Base-by-base conservation (phyloP, 1,140 invertebrate genomes). In the Ylistrum balloti region DNA sequence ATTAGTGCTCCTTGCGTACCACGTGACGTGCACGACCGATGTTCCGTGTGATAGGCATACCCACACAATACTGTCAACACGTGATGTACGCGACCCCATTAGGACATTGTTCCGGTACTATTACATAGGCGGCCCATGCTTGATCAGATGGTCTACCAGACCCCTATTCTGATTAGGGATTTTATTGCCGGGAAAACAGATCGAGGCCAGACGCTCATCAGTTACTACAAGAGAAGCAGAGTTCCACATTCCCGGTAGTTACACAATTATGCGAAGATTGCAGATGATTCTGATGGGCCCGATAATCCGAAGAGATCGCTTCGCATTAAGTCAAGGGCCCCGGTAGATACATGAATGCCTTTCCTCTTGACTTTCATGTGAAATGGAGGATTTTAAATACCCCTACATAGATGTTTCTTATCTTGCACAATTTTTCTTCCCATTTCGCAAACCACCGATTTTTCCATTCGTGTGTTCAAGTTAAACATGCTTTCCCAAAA, bases 281-380 rank as follows among this genome's bases (percentile, higher is more conserved):
- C 56, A 74, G 56, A 74, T 28, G 56, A 74, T 74, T 74, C 20
- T 74, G 56, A 74, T 74, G n/a, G 9, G 56, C 56, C 5, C 2
- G 56, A 74, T 74, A 74, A 74, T 74, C 56, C 56, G 28, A 28
- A n/a, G 22, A 74, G 56, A 74, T 74, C 56, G 56, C n/a, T 3
- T 74, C 56, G 56, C 56, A 74, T 74, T 74, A 74, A 74, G 56
- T 74, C 56, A 74, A 74, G 56, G 28, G 56, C 56, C 56, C 17
- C 5, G 3, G 3, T 28, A 74, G 56, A 74, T 74, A 74, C 56
- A 74, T 22, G 56, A 11, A 74, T 28, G 56, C n/a, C 7, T 5
- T 74, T 74, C 56, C 22, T 74, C 56, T 74, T 74, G 56, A 74
- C 56, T 74, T 74, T 74, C 56, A 74, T 74, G 56, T 74, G 56